phyloP scores from a whole-genome alignment of 1,140 invertebrate species.

The Tigriopus japonicus region DNA sequence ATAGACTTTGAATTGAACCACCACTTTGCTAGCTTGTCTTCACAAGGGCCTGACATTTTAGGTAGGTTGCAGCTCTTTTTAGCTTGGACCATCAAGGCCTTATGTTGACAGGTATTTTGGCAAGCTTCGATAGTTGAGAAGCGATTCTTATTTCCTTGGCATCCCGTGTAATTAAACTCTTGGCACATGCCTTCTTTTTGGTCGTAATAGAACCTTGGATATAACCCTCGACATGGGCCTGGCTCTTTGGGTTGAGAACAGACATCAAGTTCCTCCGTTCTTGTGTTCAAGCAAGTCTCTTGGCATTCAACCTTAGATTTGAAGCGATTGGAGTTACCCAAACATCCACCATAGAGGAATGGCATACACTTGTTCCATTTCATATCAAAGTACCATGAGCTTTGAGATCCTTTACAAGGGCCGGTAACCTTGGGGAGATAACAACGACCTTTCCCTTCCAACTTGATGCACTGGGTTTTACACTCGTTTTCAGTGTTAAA shows the following conservation, averaged over 20 bases:
- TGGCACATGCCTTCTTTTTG: slow-evolving; percentile 44
- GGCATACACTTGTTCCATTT: slow-evolving; percentile 44
- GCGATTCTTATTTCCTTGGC: slow-evolving; percentile 51
- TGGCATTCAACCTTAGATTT: slow-evolving; percentile 61
- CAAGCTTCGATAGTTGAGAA: slow-evolving; percentile 68
- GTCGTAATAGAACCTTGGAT: slow-evolving; percentile 69
- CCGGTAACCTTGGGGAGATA: slow-evolving; percentile 60
- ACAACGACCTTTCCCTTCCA: slow-evolving; percentile 60
- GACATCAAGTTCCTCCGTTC: neutral
- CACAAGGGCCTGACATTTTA: slow-evolving; percentile 26
- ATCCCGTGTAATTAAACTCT: slow-evolving; percentile 55
- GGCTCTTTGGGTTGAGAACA: neutral
- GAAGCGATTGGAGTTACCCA: slow-evolving; percentile 62
- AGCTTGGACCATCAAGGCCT: slow-evolving; percentile 9
- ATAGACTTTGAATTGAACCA: slow-evolving; percentile 29
- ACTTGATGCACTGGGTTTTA: slow-evolving; percentile 59
- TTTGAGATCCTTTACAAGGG: slow-evolving; percentile 55
- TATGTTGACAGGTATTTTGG: slow-evolving; percentile 43
- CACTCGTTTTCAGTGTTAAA: slow-evolving; percentile 73
- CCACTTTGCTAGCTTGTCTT: slow-evolving; percentile 29
- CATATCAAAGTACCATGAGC: slow-evolving; percentile 65
- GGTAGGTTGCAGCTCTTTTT: slow-evolving; percentile 19
- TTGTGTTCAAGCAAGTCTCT: slow-evolving; percentile 24
- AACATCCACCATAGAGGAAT: slow-evolving; percentile 54
- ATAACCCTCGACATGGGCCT: slow-evolving; percentile 32